These are phyloP conservation scores for Drosophila arawakana DNA, from an alignment of 1,140 invertebrate genomes.

Conservation along the genomic window DNA sequence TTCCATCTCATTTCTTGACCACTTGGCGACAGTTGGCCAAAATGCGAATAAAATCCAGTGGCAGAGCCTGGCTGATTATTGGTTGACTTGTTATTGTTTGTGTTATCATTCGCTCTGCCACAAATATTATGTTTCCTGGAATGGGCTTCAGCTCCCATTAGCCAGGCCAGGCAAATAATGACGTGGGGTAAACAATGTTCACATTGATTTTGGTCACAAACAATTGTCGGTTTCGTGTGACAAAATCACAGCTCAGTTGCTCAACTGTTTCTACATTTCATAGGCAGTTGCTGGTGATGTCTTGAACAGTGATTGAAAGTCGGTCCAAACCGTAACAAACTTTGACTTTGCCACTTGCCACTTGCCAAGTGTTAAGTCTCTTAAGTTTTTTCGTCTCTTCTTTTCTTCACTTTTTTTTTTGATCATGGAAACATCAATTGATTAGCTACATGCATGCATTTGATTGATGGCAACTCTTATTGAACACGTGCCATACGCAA, in stretches of 20 bases:
- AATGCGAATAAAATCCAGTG: slow-evolving; percentile 34
- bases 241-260: background rate
- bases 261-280: slow-evolving; percentile 3
- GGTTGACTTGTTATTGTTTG: slow-evolving; percentile 36
- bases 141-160: slow-evolving; percentile 1
- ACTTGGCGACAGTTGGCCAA: slow-evolving; percentile 16
- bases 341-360: background rate
- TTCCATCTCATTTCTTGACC: background rate
- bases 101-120: slow-evolving; percentile 43
- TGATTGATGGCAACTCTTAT: slow-evolving; percentile 40
- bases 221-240: slow-evolving; percentile 39
- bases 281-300: slow-evolving; percentile 29
- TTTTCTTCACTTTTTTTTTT: background rate
- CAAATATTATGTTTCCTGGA: slow-evolving; percentile 38
- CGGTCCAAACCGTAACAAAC: background rate
- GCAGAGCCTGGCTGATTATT: slow-evolving; percentile 15
- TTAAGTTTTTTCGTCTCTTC: background rate
- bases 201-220: slow-evolving; percentile 22
- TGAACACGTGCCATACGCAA: slow-evolving; percentile 25
- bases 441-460: slow-evolving; percentile 38
- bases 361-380: slow-evolving; percentile 17
- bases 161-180: background rate
- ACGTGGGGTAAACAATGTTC: slow-evolving; percentile 2
- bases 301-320: slow-evolving; percentile 34
- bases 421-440: slow-evolving; percentile 36